Conservation (phyloP, 2,113 vertebrate species). For the Leptobrachium leishanense region DNA sequence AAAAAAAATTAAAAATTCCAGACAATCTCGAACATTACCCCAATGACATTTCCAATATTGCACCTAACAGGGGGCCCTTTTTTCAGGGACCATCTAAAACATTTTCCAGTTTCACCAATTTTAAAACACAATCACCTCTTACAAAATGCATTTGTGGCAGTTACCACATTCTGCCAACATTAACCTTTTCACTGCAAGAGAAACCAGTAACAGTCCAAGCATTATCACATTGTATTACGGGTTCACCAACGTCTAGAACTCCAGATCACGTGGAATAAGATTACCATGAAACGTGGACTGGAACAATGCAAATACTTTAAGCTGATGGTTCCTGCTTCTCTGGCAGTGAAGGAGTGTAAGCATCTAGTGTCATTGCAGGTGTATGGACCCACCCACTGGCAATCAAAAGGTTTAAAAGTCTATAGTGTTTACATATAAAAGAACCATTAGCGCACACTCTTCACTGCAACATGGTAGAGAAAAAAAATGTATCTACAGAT, state of each 20-base stretch:
- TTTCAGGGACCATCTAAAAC: background rate
- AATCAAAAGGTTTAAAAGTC: background rate
- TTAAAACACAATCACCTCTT: background rate
- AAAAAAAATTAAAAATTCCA: slow-evolving; percentile 8
- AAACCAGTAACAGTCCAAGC: background rate
- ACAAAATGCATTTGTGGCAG: background rate
- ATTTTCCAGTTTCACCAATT: slow-evolving; percentile 13
- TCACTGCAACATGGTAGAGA: slow-evolving; percentile 27
- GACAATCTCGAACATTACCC: slow-evolving; percentile 21
- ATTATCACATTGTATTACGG: too few relatives aligned
- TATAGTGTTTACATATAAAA: slow-evolving; percentile 1
- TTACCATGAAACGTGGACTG: background rate
- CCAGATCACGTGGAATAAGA: background rate
- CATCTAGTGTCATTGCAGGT: background rate
- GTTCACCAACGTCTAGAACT: background rate
- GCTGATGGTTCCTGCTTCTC: background rate
- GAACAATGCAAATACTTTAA: background rate
- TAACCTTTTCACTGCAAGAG: background rate
- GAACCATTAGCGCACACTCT: slow-evolving; percentile 1
- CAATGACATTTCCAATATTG: slow-evolving; percentile 26
- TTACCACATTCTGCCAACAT: background rate
- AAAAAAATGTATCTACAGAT: slow-evolving; percentile 31
- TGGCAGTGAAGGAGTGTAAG: background rate
- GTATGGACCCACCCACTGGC: background rate
- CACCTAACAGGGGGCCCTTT: slow-evolving; percentile 10